Percentiles rank a stretch among this genome's conserved stretches.
Evolutionary conservation across 2,113 vertebrate species (phyloP).

Genomic region (Elanus axillaris): DNA sequence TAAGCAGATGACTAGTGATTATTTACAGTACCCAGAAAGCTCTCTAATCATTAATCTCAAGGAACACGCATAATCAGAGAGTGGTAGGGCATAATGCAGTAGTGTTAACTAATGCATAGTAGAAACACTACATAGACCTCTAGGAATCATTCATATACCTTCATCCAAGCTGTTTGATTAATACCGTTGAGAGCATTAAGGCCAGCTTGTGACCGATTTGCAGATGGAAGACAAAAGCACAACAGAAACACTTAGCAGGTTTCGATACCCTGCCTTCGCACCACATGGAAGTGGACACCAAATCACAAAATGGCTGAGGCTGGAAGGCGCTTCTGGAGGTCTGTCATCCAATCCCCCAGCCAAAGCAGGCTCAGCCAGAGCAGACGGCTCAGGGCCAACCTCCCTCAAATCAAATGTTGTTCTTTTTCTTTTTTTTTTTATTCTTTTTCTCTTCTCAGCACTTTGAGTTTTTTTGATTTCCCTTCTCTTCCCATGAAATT

Average conservation of each 20-base stretch:
- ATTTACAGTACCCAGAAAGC: not conserved
- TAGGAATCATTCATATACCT: not conserved
- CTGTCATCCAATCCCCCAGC: not conserved
- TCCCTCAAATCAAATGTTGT: not conserved
- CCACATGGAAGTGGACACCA: accelerated
- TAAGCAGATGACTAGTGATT: not conserved
- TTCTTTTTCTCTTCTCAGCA: not conserved
- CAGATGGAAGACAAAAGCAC: not conserved
- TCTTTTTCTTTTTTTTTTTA: accelerated
- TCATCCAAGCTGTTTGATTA: not conserved
- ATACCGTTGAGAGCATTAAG: not conserved
- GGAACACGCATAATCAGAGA: not conserved
- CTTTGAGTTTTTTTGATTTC: not conserved
- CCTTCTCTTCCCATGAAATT: not conserved
- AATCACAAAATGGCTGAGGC: not conserved
- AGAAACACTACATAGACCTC: not conserved
- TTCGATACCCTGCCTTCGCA: not conserved
- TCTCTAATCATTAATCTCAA: not conserved
- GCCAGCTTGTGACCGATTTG: not conserved
- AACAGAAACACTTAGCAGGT: not conserved
- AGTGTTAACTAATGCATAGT: not conserved
- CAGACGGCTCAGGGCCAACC: not conserved
- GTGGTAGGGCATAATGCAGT: not conserved
- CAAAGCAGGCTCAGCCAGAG: not conserved
- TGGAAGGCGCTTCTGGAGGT: not conserved